These are phyloP conservation scores for Carapus acus DNA, from an alignment of 2,797 vertebrate species.

Conservation along the genomic window DNA sequence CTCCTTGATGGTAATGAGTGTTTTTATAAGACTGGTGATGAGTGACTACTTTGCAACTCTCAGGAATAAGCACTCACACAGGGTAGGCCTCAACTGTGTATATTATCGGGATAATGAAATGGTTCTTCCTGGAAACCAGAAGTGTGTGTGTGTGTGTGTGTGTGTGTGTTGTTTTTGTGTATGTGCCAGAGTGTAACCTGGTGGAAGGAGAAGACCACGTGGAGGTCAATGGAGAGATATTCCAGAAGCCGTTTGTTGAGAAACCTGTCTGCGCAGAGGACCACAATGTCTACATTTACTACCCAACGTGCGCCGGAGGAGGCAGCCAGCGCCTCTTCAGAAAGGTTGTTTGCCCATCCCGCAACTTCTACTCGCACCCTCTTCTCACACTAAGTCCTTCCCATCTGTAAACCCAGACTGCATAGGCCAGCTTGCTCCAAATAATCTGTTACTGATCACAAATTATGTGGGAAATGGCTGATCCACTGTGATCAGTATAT, in stretches of 20 bases:
- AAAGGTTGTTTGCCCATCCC: constrained; percentile 74
- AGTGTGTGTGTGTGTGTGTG: too few species aligned
- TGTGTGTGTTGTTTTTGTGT: too few species aligned
- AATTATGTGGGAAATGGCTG: too few species aligned
- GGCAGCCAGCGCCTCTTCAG: constrained; percentile 98
- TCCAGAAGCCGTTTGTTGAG: constrained; percentile 98
- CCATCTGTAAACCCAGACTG: not conserved
- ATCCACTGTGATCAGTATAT: not conserved
- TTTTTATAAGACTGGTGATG: constrained; percentile 4
- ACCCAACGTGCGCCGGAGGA: constrained; percentile 93
- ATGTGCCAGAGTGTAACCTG: constrained; percentile 84
- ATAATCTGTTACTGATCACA: too few species aligned
- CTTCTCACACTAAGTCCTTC: too few species aligned
- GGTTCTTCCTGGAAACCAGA: not conserved
- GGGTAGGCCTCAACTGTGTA: constrained; percentile 13
- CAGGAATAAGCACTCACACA: constrained; percentile 15
- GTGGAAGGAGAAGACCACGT: constrained; percentile 97
- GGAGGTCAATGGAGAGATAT: constrained; percentile 94
- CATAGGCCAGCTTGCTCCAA: too few species aligned
- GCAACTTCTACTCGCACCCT: too few species aligned
- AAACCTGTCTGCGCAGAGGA: constrained; percentile 98
- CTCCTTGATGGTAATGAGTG: constrained; percentile 5
- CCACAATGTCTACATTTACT: constrained; percentile 99
- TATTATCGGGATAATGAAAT: not conserved
- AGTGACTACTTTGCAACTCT: constrained; percentile 23